Evolutionary conservation across 2,888 invertebrate genomes (phyloP).

Genomic region (Colletes collaris): DNA sequence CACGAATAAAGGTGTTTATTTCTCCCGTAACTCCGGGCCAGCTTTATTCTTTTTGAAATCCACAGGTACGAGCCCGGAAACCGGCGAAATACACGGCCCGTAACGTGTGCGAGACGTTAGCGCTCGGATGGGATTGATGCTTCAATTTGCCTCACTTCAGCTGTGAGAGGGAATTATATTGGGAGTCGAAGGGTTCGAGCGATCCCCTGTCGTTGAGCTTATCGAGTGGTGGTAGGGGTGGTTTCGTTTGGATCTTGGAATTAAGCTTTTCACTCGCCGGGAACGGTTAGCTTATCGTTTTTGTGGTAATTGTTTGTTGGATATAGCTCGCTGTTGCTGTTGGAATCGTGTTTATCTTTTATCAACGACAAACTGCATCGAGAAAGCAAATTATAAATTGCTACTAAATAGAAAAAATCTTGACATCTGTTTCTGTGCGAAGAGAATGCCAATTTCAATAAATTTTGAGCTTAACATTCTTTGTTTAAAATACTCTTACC

Average conservation of each 20-base stretch:
- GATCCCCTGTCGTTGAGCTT: constrained; percentile 12
- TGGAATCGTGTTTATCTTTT: no score
- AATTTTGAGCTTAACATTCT: no score
- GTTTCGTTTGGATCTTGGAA: neutral
- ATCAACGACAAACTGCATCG: no score
- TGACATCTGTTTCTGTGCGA: no score
- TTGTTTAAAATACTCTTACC: constrained; percentile 67
- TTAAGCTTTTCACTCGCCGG: neutral
- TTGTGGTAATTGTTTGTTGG: no score
- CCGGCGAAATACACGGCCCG: constrained; percentile 1
- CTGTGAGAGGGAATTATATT: constrained; percentile 6
- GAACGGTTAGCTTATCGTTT: neutral
- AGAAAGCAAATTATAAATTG: no score
- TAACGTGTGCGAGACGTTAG: neutral
- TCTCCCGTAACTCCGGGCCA: constrained; percentile 34
- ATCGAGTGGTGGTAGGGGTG: constrained; percentile 3
- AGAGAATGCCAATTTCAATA: no score
- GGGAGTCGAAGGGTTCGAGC: constrained; percentile 13
- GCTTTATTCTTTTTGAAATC: constrained; percentile 37
- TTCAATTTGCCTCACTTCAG: constrained; percentile 11
- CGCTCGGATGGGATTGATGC: constrained; percentile 1
- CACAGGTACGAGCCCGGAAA: constrained; percentile 30
- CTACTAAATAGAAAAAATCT: no score
- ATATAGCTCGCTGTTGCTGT: no score
- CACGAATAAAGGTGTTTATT: constrained; percentile 68